Conservation (phyloP, 2,888 invertebrate genomes). For the Ormyrus rosae region DNA sequence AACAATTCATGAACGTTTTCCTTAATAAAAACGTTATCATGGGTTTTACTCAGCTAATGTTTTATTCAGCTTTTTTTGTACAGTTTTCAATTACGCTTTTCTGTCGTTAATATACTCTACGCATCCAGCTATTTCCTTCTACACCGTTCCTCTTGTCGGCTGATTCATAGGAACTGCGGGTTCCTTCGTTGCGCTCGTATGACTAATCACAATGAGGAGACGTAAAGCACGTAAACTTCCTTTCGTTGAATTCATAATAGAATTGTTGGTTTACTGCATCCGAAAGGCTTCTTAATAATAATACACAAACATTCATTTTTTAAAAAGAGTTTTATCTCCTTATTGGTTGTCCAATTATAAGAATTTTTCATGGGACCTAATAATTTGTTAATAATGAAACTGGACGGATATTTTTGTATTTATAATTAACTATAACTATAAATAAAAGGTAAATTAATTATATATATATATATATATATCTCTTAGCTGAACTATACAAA, state of each 20-base stretch:
- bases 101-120: conserved; percentile 36
- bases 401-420: too few relatives aligned
- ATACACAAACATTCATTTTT: too few relatives aligned
- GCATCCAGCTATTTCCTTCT: conserved; percentile 31
- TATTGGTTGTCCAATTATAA: too few relatives aligned
- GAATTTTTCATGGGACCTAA: too few relatives aligned
- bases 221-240: conserved; percentile 49
- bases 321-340: too few relatives aligned
- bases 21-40: background rate
- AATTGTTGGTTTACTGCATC: background rate
- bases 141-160: conserved; percentile 1
- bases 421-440: too few relatives aligned
- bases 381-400: too few relatives aligned
- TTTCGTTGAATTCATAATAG: conserved; percentile 42
- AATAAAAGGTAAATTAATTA: background rate
- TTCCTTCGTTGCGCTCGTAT: conserved; percentile 31
- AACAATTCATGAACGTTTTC: too few relatives aligned
- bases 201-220: conserved; percentile 52
- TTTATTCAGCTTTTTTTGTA: conserved; percentile 39
- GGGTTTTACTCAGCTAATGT: conserved; percentile 33
- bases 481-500: background rate
- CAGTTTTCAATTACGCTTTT: conserved; percentile 23
- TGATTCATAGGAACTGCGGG: conserved; percentile 48
- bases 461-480: background rate
- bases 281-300: too few relatives aligned